Evolutionary conservation across 37 sponge, comb jelly and placozoan genomes (phyloP).

Genomic region (Ephydatia muelleri): DNA sequence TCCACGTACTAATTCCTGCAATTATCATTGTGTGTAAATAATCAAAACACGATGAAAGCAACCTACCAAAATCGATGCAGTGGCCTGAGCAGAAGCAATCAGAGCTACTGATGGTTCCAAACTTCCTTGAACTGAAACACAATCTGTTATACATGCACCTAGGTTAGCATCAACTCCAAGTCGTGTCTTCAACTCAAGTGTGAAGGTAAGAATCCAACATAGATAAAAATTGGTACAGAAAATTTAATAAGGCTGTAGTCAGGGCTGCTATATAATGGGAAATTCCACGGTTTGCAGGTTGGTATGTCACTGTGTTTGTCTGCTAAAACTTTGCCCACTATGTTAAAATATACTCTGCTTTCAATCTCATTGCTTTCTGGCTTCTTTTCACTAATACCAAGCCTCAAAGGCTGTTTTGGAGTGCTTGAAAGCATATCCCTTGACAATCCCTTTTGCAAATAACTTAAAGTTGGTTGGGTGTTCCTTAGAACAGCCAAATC

Average conservation of each 20-base stretch:
- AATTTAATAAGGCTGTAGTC: background rate
- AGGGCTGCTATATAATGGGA: conserved; percentile 1
- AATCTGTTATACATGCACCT: conserved; percentile 1
- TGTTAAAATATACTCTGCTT: conserved; percentile 1
- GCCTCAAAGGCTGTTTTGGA: conserved; percentile 23
- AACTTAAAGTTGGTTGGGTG: conserved; percentile 14
- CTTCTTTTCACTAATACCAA: background rate
- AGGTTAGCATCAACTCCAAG: conserved; percentile 1
- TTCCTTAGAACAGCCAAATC: conserved; percentile 14
- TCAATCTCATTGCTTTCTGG: background rate
- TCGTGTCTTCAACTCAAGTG: background rate
- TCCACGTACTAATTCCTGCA: conserved; percentile 1
- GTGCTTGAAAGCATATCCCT: conserved; percentile 48
- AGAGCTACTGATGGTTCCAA: conserved; percentile 1
- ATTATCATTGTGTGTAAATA: conserved; percentile 1
- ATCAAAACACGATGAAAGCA: background rate
- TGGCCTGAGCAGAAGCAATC: background rate
- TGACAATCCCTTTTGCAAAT: conserved; percentile 47
- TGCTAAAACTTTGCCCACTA: conserved; percentile 1
- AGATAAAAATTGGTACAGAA: conserved; percentile 1
- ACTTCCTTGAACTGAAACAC: conserved; percentile 1
- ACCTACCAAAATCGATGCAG: conserved; percentile 1
- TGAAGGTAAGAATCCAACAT: background rate
- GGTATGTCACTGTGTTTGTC: background rate
- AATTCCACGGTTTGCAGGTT: background rate